Conservation (phyloP, 2,888 invertebrate genomes). For the Conchocele bisecta region DNA sequence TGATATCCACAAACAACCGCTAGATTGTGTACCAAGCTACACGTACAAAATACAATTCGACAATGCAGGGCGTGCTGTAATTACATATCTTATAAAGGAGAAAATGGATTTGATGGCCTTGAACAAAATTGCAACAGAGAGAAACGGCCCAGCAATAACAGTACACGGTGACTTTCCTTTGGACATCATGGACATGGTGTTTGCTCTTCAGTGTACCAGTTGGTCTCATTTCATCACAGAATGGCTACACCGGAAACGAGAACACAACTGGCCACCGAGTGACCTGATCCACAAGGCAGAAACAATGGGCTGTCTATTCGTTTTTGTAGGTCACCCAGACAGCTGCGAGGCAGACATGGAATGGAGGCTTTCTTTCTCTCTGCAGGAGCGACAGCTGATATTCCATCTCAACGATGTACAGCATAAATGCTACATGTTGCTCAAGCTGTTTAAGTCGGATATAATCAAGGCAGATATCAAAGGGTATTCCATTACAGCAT, state of each 20-base stretch:
- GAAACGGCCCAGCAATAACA: background rate
- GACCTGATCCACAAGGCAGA: constrained; percentile 4
- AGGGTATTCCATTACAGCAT: constrained; percentile 22
- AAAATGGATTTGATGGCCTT: too few relatives aligned
- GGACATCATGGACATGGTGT: constrained; percentile 23
- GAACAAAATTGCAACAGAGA: too few relatives aligned
- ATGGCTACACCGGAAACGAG: constrained; percentile 17
- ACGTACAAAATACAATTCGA: too few relatives aligned
- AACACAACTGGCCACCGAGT: constrained; percentile 9
- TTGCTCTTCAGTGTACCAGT: constrained; percentile 12
- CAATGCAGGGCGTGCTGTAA: too few relatives aligned
- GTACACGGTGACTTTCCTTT: background rate
- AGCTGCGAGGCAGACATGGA: constrained; percentile 11
- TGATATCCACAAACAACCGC: background rate
- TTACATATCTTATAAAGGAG: too few relatives aligned
- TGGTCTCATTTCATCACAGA: constrained; percentile 19
- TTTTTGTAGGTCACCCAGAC: constrained; percentile 13
- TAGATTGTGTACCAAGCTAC: too few relatives aligned
- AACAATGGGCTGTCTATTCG: constrained; percentile 25
- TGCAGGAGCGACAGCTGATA: constrained; percentile 25
- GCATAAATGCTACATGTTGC: constrained; percentile 19
- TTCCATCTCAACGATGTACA: constrained; percentile 14
- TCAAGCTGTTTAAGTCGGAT: constrained; percentile 24
- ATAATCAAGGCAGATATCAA: constrained; percentile 3
- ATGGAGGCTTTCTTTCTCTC: constrained; percentile 32